These are phyloP conservation scores for Norana najaformis DNA, from an alignment of 2,888 invertebrate genomes.

Conservation along the genomic window DNA sequence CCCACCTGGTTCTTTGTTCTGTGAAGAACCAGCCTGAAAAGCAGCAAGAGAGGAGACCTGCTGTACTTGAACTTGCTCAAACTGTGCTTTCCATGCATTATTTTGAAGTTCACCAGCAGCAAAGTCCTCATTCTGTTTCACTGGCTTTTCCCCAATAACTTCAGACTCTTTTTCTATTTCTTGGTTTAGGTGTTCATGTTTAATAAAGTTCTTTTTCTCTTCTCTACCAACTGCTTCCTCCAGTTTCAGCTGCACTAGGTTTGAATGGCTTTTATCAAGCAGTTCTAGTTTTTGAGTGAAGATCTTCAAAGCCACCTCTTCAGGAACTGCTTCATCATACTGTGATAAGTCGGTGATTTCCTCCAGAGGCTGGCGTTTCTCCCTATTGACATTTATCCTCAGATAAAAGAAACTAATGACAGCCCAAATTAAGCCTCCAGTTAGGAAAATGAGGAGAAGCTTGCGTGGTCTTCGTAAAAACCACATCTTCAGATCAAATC, in stretches of 20 bases:
- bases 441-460: background rate
- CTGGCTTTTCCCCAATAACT: background rate
- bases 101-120: background rate
- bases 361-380: background rate
- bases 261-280: background rate
- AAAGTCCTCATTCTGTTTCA: background rate
- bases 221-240: slow-evolving; percentile 22
- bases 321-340: background rate
- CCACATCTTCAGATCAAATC: slow-evolving; percentile 17
- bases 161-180: background rate
- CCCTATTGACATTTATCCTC: background rate
- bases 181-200: slow-evolving; percentile 2
- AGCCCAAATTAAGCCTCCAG: background rate
- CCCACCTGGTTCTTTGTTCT: background rate
- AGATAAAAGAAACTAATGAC: background rate
- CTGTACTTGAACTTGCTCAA: background rate
- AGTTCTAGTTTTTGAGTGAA: background rate
- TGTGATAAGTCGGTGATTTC: slow-evolving; percentile 15
- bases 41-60: background rate
- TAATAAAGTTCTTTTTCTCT: slow-evolving; percentile 3
- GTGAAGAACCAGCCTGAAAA: background rate
- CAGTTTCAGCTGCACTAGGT: background rate
- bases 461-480: background rate
- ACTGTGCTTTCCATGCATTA: background rate
- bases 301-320: background rate